phyloP scores from a whole-genome alignment of 2,888 invertebrate species.

The Lithophane semibrunnea region DNA sequence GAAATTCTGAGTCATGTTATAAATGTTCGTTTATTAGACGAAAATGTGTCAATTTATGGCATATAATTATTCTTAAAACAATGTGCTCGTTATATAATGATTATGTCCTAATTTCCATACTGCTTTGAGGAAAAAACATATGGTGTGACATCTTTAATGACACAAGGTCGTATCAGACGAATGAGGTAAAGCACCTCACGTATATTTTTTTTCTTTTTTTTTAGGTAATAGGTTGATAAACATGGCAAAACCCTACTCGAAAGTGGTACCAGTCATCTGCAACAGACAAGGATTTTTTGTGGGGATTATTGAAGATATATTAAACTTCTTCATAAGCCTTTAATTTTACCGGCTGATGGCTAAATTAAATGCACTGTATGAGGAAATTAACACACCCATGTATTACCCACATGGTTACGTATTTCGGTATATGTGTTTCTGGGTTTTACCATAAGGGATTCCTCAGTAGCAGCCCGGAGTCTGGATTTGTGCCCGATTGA shows the following conservation, averaged over 20 bases:
- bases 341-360: not conserved
- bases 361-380: not conserved
- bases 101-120: slow-evolving; percentile 25
- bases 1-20: slow-evolving; percentile 54
- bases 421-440: not conserved
- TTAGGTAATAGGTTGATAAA: not conserved
- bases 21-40: slow-evolving; percentile 21
- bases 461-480: not conserved
- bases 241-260: not conserved
- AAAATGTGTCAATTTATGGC: not conserved
- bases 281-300: not conserved
- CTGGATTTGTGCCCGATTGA: not conserved
- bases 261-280: not conserved
- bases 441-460: not conserved
- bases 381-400: not conserved
- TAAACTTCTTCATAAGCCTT: not conserved
- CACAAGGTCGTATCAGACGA: slow-evolving; percentile 26
- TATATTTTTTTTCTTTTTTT: not conserved
- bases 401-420: no score
- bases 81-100: slow-evolving; percentile 12
- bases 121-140: slow-evolving; percentile 15
- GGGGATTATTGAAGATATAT: not conserved
- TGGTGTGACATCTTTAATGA: not conserved
- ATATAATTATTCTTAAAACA: slow-evolving; percentile 5
- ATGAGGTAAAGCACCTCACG: slow-evolving; percentile 16